Percentiles rank a stretch among this genome's conserved stretches.
These are phyloP conservation scores for Diphyllodes magnificus DNA, from an alignment of 2,113 vertebrate genomes.

Conservation along the genomic window DNA sequence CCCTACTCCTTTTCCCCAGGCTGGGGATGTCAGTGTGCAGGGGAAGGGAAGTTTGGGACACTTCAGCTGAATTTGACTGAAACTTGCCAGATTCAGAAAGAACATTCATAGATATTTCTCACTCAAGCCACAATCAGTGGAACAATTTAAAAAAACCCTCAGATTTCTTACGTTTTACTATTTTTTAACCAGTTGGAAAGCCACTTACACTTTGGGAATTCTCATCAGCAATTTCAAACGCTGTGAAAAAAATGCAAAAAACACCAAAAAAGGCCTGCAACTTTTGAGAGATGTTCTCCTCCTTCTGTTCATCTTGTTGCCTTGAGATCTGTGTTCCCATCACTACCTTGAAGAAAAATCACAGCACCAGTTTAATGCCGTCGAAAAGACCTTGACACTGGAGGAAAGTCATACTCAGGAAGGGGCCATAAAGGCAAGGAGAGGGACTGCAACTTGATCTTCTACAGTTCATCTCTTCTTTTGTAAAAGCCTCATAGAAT, in stretches of 20 bases:
- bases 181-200: neutral
- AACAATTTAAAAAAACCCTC: neutral
- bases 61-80: neutral
- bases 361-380: neutral
- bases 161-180: neutral
- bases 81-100: neutral
- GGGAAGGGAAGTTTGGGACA: neutral
- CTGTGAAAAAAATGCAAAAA: neutral
- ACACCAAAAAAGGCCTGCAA: fast-evolving
- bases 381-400: neutral
- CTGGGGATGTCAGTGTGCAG: neutral
- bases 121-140: neutral
- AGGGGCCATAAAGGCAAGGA: neutral
- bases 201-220: neutral
- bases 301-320: neutral
- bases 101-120: neutral
- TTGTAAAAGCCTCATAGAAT: neutral
- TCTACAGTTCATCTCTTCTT: neutral
- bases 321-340: neutral
- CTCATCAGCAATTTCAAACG: neutral
- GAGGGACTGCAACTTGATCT: neutral
- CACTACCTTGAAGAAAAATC: fast-evolving
- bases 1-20: neutral
- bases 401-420: neutral
- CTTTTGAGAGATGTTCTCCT: neutral